Percentiles rank a stretch among this genome's conserved stretches.
Evolutionary conservation across 2,113 vertebrate species (phyloP).

Genomic region (Pampusana beccarii): DNA sequence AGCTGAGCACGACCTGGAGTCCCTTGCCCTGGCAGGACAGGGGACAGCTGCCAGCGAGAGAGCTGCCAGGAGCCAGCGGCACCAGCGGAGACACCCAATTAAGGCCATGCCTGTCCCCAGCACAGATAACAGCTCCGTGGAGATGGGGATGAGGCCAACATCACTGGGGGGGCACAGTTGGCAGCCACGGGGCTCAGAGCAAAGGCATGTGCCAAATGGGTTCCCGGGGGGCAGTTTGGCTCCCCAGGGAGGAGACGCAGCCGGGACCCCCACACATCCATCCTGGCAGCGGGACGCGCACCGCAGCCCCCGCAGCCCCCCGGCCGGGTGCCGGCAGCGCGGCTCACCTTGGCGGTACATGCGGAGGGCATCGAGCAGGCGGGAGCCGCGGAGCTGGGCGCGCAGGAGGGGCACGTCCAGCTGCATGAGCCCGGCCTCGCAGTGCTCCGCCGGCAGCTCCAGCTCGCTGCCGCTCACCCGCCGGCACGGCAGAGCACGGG

Average conservation of each 20-base stretch:
- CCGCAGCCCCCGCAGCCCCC: not conserved
- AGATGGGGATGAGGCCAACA: not conserved
- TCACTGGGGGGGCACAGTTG: not conserved
- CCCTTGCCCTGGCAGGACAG: not conserved
- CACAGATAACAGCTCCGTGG: not conserved
- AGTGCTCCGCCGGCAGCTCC: conserved; percentile 82
- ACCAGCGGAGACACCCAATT: conserved; percentile 42
- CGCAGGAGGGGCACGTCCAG: conserved; percentile 89
- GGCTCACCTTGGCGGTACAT: conserved; percentile 90
- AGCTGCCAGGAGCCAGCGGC: not conserved
- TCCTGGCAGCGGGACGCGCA: not conserved
- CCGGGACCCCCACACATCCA: rapidly evolving
- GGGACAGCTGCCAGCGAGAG: conserved; percentile 7
- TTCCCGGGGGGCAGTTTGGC: not conserved
- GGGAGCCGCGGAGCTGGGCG: conserved; percentile 91
- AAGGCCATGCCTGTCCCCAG: conserved; percentile 49
- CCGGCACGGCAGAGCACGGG: conserved; percentile 72
- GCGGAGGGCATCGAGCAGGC: conserved; percentile 90
- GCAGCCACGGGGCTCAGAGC: not conserved
- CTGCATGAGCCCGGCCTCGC: conserved; percentile 90
- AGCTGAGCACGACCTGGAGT: not conserved
- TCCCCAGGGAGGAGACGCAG: rapidly evolving
- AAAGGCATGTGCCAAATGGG: not conserved
- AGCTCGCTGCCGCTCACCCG: conserved; percentile 83
- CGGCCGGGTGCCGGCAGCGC: rapidly evolving